phyloP scores from a whole-genome alignment of 2,797 vertebrate genomes.

The Podargus strigoides region DNA sequence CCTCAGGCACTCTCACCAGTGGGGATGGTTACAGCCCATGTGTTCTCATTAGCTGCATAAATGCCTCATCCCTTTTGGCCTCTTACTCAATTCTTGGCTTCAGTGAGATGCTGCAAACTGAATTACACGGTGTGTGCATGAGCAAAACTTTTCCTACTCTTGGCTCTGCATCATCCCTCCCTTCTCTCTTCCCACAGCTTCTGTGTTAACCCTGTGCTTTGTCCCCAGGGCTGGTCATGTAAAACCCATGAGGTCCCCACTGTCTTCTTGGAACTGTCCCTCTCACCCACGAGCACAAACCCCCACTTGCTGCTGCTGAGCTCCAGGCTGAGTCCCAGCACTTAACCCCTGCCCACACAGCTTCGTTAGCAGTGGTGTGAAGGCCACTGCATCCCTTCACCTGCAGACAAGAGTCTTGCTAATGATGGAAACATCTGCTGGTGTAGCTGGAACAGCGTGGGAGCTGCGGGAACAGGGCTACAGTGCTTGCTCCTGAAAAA shows the following conservation, averaged over 20 bases:
- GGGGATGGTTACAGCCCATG: neutral
- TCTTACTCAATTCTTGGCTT: neutral
- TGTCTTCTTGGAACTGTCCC: rapidly evolving
- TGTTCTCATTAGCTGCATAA: rapidly evolving
- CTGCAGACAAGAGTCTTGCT: neutral
- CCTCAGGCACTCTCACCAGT: rapidly evolving
- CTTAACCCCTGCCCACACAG: neutral
- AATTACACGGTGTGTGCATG: rapidly evolving
- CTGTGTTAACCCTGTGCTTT: rapidly evolving
- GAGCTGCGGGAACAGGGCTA: neutral
- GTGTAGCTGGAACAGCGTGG: neutral
- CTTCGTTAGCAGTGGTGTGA: neutral
- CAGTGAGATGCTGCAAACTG: neutral
- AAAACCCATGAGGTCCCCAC: rapidly evolving
- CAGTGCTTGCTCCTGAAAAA: neutral
- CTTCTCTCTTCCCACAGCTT: neutral
- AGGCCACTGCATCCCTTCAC: neutral
- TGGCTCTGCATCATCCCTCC: neutral
- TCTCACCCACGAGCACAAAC: neutral
- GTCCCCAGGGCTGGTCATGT: rapidly evolving
- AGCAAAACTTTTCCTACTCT: neutral
- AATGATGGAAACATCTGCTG: neutral
- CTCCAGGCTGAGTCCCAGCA: neutral
- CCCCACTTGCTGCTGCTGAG: neutral
- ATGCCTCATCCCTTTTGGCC: neutral